Evolutionary conservation across 2,113 vertebrate genomes (phyloP), one percentile per base, ranked within the genome.

Genomic region (Eurypyga helias): DNA sequence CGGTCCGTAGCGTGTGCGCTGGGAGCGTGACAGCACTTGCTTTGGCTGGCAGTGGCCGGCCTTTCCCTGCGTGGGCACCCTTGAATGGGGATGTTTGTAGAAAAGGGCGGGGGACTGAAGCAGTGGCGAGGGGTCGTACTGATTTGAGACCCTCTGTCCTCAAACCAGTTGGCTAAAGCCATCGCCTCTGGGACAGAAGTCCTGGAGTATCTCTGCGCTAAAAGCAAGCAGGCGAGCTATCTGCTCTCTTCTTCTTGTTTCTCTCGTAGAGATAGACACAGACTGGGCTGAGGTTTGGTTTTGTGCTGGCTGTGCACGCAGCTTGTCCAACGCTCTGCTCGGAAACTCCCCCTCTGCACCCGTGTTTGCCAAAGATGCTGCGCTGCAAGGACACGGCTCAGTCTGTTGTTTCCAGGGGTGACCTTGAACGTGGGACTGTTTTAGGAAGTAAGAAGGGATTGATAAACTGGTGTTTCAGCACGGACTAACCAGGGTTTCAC

Each of bases 401-500:
- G 69, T 14, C 28, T 76, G 52, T 36, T 89, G 48, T 92, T 96
- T 87, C 49, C 51, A 77, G 81, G 45, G 70, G 70, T 79, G 91
- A 87, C 92, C 87, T 96, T 95, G 92, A 33, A 41, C 19, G 5
- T 31, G 41, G 36, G 28, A 45, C 65, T 89, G 41, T 69, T 93
- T 84, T 65, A 61, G 25, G 70, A 87, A 43, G 65, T 66, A 46
- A 91, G 34, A 45, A 41, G 25, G 45, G 92, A 58, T 49, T 21
- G 25, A 89, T 73, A 83, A 89, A 38, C 31, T 76, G 49, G 36
- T 75, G 61, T 89, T 92, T 86, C 82, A 86, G 75, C 49, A n/a
- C 4, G 48, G 54, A 29, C 65, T 66, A 72, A 52, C 49, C 52
- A 65, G 62, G 41, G 4, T 54, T 80, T 79, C 8, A 7, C 52